These are phyloP conservation scores for Urophycis tenuis DNA, from an alignment of 2,797 vertebrate species.

Conservation along the genomic window DNA sequence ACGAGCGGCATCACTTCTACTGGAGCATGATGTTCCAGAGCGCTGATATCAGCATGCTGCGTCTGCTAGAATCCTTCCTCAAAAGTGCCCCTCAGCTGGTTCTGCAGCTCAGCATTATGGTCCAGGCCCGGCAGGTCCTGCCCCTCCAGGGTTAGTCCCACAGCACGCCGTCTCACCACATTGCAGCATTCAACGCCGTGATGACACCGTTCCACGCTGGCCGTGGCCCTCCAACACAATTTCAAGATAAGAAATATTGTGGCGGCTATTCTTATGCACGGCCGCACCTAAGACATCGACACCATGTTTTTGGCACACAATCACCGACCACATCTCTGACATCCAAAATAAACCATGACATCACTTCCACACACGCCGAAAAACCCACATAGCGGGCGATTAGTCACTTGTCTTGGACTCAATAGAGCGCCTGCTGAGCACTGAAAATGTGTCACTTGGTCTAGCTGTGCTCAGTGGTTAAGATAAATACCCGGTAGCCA, in stretches of 20 bases:
- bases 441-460: constrained; percentile 5
- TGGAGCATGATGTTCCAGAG: constrained; percentile 95
- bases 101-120: constrained; percentile 94
- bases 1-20: constrained; percentile 86
- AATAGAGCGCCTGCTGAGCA: constrained; percentile 15
- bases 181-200: background rate
- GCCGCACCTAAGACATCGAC: background rate
- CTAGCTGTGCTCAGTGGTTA: constrained; percentile 23
- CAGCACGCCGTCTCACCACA: no score
- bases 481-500: constrained; percentile 12
- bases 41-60: constrained; percentile 94
- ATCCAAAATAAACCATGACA: constrained; percentile 16
- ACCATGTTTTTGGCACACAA: background rate
- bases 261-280: background rate
- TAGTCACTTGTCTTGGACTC: constrained; percentile 33
- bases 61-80: constrained; percentile 93
- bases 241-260: background rate
- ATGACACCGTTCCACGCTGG: background rate
- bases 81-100: constrained; percentile 97
- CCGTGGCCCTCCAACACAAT: background rate
- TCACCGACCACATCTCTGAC: background rate
- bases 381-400: constrained; percentile 13
- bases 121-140: constrained; percentile 74
- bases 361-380: constrained; percentile 26
- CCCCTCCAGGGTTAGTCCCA: constrained; percentile 84